Evolutionary conservation across 2,888 invertebrate species (phyloP), one percentile per base, ranked within the genome.

Genomic region (Melipona beecheii): DNA sequence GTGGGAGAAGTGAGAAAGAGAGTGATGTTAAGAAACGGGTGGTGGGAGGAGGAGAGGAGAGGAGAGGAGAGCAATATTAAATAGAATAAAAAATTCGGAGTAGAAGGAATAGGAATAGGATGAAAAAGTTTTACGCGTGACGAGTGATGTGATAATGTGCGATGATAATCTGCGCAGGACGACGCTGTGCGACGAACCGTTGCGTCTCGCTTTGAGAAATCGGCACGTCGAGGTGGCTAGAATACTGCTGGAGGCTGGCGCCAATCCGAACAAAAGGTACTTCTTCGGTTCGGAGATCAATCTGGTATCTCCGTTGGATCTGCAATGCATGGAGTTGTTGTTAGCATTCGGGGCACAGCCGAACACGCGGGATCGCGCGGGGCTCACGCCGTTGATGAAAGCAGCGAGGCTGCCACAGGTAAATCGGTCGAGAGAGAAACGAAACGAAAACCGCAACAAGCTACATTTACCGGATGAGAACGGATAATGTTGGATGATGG

Each of bases 241-340:
- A 89, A 95, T 97, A 54, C 95, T 98, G 4, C 95, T 98, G 50
- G 97, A 98, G 91, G 96, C 97, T 88, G 98, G 98, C 0, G 98
- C 98, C 0, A 97, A 98, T 94, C 98, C 98, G 9, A 98, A 98
- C 95, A 98, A 98, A 91, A 96, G 97, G n/a, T 98, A 98, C 94
- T 98, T 98, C 95, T 97, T 98, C 93, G 98, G 98, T 9, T 96
- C 98, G 0, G 98, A 99, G 95, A 98, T 99, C 91, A 98, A 98
- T 94, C 95, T 98, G 92, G 97, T 98, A 4, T 97, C 97, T 0
- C 95, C 96, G 13, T 94, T 96, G 85, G 97, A 98, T 91, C 95
- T 97, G 73, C 97, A 97, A 89, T 98, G 97, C 92, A 93, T 98
- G 93, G 97, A 98, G 92, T 95, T 98, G 87, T 95, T 98, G 85